Conservation (phyloP, 2,888 invertebrate species). For the Eristalis intricaria region DNA sequence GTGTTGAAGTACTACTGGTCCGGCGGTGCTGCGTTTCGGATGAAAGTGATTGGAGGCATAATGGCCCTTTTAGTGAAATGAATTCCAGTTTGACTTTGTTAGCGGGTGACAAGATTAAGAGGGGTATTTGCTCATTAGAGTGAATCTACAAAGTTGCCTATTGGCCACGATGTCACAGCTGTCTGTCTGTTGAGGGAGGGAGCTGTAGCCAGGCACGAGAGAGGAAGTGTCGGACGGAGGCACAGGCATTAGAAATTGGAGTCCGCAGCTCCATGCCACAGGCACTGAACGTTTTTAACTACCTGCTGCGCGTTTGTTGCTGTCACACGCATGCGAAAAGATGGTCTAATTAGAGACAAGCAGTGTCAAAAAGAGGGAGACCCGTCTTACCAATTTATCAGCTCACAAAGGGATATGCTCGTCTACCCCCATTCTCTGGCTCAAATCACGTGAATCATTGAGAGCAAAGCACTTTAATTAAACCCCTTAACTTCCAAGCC, state of each 20-base stretch:
- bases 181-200: not conserved
- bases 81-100: slow-evolving; percentile 48
- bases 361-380: not conserved
- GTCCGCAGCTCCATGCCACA: too few species aligned
- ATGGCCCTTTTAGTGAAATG: slow-evolving; percentile 61
- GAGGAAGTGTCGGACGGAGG: too few species aligned
- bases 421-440: not conserved
- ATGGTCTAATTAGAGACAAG: not conserved
- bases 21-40: slow-evolving; percentile 21
- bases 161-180: not conserved
- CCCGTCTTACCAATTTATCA: not conserved
- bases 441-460: not conserved
- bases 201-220: too few species aligned
- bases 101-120: slow-evolving; percentile 53
- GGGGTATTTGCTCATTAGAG: slow-evolving; percentile 10
- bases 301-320: too few species aligned
- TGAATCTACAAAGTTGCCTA: not conserved
- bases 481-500: not conserved
- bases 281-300: not conserved
- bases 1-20: slow-evolving; percentile 37
- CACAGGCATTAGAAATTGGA: too few species aligned
- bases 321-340: too few species aligned
- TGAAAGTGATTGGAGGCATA: slow-evolving; percentile 56
- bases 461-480: not conserved
- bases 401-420: not conserved